phyloP scores from a whole-genome alignment of 2,888 invertebrate species.

The Drosophila histrio region DNA sequence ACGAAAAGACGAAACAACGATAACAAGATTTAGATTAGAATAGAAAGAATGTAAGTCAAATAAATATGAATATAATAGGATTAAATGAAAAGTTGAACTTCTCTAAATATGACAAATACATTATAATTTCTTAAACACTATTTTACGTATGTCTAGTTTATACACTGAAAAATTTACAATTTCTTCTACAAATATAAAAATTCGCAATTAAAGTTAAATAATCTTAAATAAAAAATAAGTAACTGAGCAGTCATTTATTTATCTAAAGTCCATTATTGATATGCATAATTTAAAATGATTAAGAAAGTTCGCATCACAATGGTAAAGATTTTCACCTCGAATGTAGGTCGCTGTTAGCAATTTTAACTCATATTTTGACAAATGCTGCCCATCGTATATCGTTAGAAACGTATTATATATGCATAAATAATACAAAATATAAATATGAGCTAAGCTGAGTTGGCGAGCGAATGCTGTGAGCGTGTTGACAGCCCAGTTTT shows the following conservation, averaged over 20 bases:
- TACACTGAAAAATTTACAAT: too few relatives aligned
- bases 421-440: slow-evolving; percentile 75
- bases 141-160: too few relatives aligned
- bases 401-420: slow-evolving; percentile 50
- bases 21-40: too few relatives aligned
- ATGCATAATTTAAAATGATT: not conserved
- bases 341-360: not conserved
- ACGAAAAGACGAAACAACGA: too few relatives aligned
- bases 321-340: not conserved
- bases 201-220: too few relatives aligned
- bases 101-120: too few relatives aligned
- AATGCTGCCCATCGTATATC: slow-evolving; percentile 44
- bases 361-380: not conserved
- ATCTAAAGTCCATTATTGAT: not conserved
- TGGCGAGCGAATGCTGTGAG: slow-evolving; percentile 44
- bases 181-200: too few relatives aligned
- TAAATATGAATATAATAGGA: too few relatives aligned
- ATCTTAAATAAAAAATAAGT: too few relatives aligned
- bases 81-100: too few relatives aligned
- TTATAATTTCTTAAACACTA: too few relatives aligned
- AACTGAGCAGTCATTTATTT: not conserved
- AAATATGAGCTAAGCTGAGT: slow-evolving; percentile 62
- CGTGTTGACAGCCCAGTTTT: slow-evolving; percentile 67
- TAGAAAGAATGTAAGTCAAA: too few relatives aligned
- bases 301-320: not conserved